These are phyloP conservation scores for Pristionchus japonicus DNA, from an alignment of 2,888 invertebrate species.

Conservation along the genomic window DNA sequence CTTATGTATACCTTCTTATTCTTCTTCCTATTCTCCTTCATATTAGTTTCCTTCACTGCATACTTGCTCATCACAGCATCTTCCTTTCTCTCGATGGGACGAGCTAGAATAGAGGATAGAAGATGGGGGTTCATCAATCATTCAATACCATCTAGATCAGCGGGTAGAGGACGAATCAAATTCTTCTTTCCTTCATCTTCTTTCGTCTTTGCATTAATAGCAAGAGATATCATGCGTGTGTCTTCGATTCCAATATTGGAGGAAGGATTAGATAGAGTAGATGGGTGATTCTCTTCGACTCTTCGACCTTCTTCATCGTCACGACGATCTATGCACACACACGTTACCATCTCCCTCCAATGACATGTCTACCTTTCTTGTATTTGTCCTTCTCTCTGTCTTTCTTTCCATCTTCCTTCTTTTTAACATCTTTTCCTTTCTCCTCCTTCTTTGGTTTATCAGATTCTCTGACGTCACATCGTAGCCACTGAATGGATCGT, in stretches of 20 bases:
- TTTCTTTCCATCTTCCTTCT: too few relatives aligned
- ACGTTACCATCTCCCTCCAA: neutral
- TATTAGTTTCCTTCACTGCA: constrained; percentile 26
- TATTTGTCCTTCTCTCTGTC: constrained; percentile 2
- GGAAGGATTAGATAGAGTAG: neutral
- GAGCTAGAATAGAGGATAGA: neutral
- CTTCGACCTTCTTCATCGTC: neutral
- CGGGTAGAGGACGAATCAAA: neutral
- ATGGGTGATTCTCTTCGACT: neutral
- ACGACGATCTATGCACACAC: neutral
- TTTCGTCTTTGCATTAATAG: neutral
- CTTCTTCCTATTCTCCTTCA: neutral
- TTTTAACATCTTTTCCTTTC: neutral
- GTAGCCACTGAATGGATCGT: neutral
- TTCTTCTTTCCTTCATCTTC: constrained; percentile 7
- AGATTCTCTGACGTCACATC: constrained; percentile 12
- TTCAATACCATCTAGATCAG: neutral
- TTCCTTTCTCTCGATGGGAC: constrained; percentile 27
- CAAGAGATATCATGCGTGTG: neutral
- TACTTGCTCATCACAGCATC: constrained; percentile 44
- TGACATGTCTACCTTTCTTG: neutral
- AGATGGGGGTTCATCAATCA: too few relatives aligned
- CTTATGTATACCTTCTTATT: constrained; percentile 39
- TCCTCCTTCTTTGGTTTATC: neutral
- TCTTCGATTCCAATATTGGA: neutral